Conservation (phyloP, 1,140 invertebrate species). For the Schlechtendalia chinensis region DNA sequence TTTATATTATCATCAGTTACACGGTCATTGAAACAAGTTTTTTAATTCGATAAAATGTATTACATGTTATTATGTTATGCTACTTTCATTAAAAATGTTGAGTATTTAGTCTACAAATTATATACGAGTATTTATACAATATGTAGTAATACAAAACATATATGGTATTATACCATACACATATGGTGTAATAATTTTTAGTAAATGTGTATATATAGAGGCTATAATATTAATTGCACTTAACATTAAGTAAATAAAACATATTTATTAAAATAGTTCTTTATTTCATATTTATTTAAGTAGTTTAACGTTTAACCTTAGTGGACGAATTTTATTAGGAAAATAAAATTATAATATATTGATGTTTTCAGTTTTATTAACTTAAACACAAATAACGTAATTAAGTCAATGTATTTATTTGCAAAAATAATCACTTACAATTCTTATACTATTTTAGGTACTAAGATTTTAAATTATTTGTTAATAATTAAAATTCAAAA, state of each 20-base stretch:
- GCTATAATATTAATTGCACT: not conserved
- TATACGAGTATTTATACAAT: slow-evolving; percentile 1
- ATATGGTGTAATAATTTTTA: not conserved
- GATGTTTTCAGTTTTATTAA: not conserved
- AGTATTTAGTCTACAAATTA: not conserved
- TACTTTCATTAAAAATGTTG: slow-evolving; percentile 19
- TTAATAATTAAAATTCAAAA: not conserved
- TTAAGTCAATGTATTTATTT: not conserved
- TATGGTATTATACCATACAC: not conserved
- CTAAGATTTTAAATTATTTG: not conserved
- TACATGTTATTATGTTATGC: not conserved
- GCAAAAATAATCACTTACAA: not conserved
- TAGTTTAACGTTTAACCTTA: not conserved
- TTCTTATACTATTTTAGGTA: not conserved
- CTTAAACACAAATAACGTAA: too few species aligned
- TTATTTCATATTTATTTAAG: not conserved
- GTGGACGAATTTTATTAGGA: too few species aligned
- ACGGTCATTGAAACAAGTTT: not conserved
- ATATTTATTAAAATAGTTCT: not conserved
- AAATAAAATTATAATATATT: not conserved
- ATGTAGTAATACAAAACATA: not conserved
- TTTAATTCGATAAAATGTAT: not conserved
- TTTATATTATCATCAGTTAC: too few species aligned
- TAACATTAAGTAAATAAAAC: not conserved
- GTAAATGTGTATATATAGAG: not conserved